Evolutionary conservation across 2,797 vertebrate genomes (phyloP).

Genomic region (Coregonus sp.): DNA sequence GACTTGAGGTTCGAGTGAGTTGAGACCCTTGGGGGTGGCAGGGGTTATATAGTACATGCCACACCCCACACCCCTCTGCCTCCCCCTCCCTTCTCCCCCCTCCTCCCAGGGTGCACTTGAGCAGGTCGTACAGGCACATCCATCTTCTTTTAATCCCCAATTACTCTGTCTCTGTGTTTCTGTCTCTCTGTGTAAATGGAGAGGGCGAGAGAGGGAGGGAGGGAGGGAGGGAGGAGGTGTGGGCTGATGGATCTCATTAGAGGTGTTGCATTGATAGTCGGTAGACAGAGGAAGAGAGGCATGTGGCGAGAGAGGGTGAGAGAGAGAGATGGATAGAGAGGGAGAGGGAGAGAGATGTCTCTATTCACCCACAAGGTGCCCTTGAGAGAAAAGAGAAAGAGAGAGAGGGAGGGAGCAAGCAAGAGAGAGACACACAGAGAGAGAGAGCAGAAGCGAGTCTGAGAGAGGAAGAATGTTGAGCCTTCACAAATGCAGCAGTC

Average conservation of each 20-base stretch:
- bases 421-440: slow-evolving; percentile 11
- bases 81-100: too few relatives aligned
- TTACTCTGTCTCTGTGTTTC: slow-evolving; percentile 62
- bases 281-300: slow-evolving; percentile 9
- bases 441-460: background rate
- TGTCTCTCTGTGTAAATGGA: slow-evolving; percentile 62
- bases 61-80: background rate
- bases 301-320: slow-evolving; percentile 11
- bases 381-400: slow-evolving; percentile 49
- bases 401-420: slow-evolving; percentile 23
- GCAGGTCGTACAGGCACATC: slow-evolving; percentile 53
- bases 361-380: slow-evolving; percentile 52
- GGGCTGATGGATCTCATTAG: slow-evolving; percentile 63
- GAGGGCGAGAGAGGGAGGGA: slow-evolving; percentile 50
- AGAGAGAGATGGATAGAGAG: slow-evolving; percentile 22
- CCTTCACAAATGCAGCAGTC: slow-evolving; percentile 57
- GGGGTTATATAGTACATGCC: too few relatives aligned
- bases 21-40: too few relatives aligned
- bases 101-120: slow-evolving; percentile 7
- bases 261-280: slow-evolving; percentile 73
- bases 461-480: slow-evolving; percentile 41
- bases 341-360: slow-evolving; percentile 32
- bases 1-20: too few relatives aligned
- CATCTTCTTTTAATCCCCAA: slow-evolving; percentile 71
- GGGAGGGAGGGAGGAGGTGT: slow-evolving; percentile 40